phyloP scores from a whole-genome alignment of 30 jellyfish, hydroid and myxozoan species.

The Kudoa iwatai region DNA sequence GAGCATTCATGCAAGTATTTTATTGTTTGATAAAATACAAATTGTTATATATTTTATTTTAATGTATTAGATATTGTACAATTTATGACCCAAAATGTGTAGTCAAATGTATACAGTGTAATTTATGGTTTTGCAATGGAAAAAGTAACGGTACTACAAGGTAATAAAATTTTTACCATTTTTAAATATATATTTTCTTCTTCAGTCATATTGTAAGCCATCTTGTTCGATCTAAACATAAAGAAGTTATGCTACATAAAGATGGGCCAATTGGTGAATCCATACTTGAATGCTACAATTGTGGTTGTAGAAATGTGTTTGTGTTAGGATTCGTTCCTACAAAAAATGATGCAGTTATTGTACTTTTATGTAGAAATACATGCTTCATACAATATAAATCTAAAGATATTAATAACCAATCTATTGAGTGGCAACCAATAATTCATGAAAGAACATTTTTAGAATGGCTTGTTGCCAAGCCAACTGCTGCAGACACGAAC shows the following conservation, averaged over 20 bases:
- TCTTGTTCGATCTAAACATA: constrained; percentile 77
- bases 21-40: too few relatives aligned
- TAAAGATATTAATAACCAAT: constrained; percentile 77
- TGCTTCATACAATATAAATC: constrained; percentile 75
- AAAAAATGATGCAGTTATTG: constrained; percentile 83
- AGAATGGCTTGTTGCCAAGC: constrained; percentile 68
- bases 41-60: too few relatives aligned
- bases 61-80: constrained; percentile 57
- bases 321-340: constrained; percentile 97
- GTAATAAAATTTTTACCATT: constrained; percentile 2
- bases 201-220: constrained; percentile 68
- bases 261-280: constrained; percentile 95
- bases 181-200: not conserved
- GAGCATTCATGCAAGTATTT: too few relatives aligned
- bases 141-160: constrained; percentile 78
- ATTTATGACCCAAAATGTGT: constrained; percentile 81
- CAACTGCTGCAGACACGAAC: constrained; percentile 76
- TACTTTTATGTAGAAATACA: constrained; percentile 63
- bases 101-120: constrained; percentile 18
- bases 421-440: constrained; percentile 88
- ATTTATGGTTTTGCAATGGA: constrained; percentile 88
- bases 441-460: constrained; percentile 43
- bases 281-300: constrained; percentile 60
- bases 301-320: constrained; percentile 84
- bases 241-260: constrained; percentile 72